Base-by-base conservation (phyloP, 2,113 vertebrate genomes). In the Xenotilapia longispinis region DNA sequence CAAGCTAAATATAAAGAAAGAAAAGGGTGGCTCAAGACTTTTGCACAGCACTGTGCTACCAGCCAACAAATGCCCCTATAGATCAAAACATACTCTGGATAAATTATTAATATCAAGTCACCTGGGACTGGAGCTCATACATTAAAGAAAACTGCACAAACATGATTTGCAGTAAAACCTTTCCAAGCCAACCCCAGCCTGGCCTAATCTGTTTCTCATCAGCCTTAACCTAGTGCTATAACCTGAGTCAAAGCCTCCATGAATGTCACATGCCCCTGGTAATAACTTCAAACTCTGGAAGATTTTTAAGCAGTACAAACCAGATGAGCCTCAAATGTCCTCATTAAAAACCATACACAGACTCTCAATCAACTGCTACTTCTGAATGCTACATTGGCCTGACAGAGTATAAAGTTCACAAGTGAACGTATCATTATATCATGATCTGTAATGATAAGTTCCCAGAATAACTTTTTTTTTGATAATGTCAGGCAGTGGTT, bases 391-490 rank as follows among this genome's bases (percentile, higher is more conserved):
- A 70, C 47, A 75, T 28, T 78, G 88, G 90, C 84, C 90, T 89
- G 93, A 89, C 88, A 85, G 89, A 88, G 81, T 88, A 89, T 90
- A 91, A 95, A 94, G 93, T 95, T 95, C 93, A 95, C 89, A 87
- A 93, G 93, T 90, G 78, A 94, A 94, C 85, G 79, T 94, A 94
- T 96, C 92, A 95, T 95, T 94, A 94, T 94, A 94, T 87, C 87
- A 94, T 94, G 90, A 96, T 93, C 88, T 91, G 85, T 96, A 95
- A 96, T 95, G 93, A 96, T 94, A 96, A 96, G 84, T 96, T 95
- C 95, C 95, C 85, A 58, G 86, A 96, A 95, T 94, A 95, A 96
- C 94, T 95, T 23, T 23, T 95, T 33, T 38, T 68, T 38, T 94
- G 84, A 95, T 95, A 87, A 95, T 92, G 89, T 84, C 87, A 96